These are phyloP conservation scores for mouse (Mus musculus) DNA, from an alignment of 2,113 vertebrate genomes.

Conservation along the genomic window GRCm39 chr5:23365001-23365500, in stretches of 20 bases:
- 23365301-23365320: not conserved
- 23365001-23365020: not conserved
- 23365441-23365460: not conserved
- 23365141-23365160: not conserved
- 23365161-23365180: not conserved
- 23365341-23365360: not conserved
- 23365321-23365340: not conserved
- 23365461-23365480: not conserved
- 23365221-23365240: not conserved
- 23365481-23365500: conserved; percentile 4
- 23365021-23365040: not conserved
- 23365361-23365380: not conserved
- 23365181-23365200: conserved; percentile 32
- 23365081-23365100: not conserved
- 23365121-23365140: not conserved
- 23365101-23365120: not conserved
- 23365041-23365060: not conserved
- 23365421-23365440: not conserved
- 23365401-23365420: not conserved
- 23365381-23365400: not conserved
- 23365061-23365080: not conserved
- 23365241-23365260: not conserved
- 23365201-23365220: conserved; percentile 37
- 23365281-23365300: not conserved
- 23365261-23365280: not conserved